A percentile compares a stretch with the other conserved stretches of the same genome.
Conservation (phyloP, 1,140 invertebrate species). For the Plodia interpunctella region DNA sequence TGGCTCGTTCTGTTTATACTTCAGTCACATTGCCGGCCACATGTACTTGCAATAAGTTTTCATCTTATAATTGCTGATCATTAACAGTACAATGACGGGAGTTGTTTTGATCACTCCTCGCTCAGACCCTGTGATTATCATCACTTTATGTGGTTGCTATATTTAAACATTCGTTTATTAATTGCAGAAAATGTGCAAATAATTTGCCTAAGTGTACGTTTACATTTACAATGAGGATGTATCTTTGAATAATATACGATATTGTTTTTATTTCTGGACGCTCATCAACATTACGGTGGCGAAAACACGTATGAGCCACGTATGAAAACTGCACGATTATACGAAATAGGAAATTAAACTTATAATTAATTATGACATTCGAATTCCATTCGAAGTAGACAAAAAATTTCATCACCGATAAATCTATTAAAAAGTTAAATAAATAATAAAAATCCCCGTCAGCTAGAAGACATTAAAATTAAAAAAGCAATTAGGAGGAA, state of each 20-base stretch:
- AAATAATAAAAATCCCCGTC: not conserved
- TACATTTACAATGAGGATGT: not conserved
- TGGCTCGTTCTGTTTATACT: not conserved
- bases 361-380: too few relatives aligned
- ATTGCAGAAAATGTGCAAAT: not conserved
- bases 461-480: not conserved
- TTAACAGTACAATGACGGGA: not conserved
- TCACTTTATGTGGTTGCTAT: not conserved
- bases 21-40: slow-evolving; percentile 16
- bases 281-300: too few relatives aligned
- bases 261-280: too few relatives aligned
- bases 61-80: slow-evolving; percentile 10
- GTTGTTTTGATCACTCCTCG: not conserved
- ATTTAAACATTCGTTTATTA: not conserved
- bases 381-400: too few relatives aligned
- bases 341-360: too few relatives aligned
- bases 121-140: not conserved
- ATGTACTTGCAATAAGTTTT: slow-evolving; percentile 14
- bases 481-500: not conserved
- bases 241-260: not conserved
- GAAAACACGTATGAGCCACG: too few relatives aligned
- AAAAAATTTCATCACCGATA: too few relatives aligned
- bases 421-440: too few relatives aligned
- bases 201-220: not conserved
- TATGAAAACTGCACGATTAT: too few relatives aligned